Conservation (phyloP, 2,113 vertebrate genomes). For the Microcebus tavaratra region DNA sequence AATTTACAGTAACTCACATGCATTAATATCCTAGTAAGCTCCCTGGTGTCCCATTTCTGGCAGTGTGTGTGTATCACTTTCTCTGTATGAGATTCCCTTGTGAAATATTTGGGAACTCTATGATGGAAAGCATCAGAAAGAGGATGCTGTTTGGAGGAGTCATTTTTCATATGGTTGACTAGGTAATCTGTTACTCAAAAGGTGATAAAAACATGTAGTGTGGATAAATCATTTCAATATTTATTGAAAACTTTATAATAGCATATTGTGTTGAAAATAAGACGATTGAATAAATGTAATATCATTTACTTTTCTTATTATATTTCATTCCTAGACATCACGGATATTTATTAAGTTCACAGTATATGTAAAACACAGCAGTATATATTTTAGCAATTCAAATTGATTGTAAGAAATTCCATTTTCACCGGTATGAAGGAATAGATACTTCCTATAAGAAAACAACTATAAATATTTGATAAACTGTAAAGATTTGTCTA, state of each 20-base stretch:
- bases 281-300: not conserved
- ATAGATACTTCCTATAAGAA: not conserved
- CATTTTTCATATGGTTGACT: not conserved
- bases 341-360: not conserved
- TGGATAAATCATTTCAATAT: not conserved
- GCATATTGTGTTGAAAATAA: constrained; percentile 16
- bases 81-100: constrained; percentile 41
- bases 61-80: constrained; percentile 56
- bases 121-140: constrained; percentile 21
- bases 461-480: not conserved
- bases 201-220: constrained; percentile 11
- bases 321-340: not conserved
- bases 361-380: not conserved
- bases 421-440: not conserved
- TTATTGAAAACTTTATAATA: constrained; percentile 25
- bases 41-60: constrained; percentile 44
- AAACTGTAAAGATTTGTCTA: not conserved
- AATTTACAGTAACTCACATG: constrained; percentile 69
- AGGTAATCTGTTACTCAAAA: constrained; percentile 33
- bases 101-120: constrained; percentile 60
- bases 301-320: not conserved
- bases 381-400: not conserved
- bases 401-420: not conserved
- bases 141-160: constrained; percentile 24
- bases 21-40: constrained; percentile 59